These are phyloP conservation scores for Coilia nasus DNA, from an alignment of 2,797 vertebrate genomes.

Conservation along the genomic window DNA sequence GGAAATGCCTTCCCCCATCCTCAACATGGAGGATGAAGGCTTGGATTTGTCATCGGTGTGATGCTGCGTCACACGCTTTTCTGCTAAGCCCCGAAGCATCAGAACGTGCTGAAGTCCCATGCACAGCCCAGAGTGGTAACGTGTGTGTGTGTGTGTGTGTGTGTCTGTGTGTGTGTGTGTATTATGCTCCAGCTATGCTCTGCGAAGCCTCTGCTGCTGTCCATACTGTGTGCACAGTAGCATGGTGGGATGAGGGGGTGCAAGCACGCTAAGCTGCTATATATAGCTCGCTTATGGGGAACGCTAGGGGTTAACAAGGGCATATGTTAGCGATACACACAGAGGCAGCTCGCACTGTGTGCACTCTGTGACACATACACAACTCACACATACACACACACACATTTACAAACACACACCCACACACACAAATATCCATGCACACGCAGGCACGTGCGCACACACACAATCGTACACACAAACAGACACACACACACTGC, in stretches of 20 bases:
- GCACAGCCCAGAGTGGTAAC: too few species aligned
- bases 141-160: too few species aligned
- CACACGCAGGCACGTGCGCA: too few species aligned
- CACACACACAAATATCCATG: too few species aligned
- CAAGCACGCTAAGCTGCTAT: neutral
- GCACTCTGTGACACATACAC: neutral
- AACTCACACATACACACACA: neutral
- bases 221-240: neutral
- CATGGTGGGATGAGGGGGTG: neutral
- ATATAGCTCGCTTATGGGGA: constrained; percentile 22
- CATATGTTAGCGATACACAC: constrained; percentile 16
- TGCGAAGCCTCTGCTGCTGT: neutral
- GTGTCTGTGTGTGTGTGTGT: too few species aligned
- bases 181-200: neutral
- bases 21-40: neutral
- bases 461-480: neutral
- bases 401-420: neutral
- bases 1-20: neutral
- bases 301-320: neutral
- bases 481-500: neutral
- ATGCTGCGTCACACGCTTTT: neutral
- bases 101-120: too few species aligned
- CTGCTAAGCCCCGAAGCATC: neutral
- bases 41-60: neutral
- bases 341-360: neutral